Conservation (phyloP, 2,113 vertebrate species). For the Pomatostomus ruficeps region DNA sequence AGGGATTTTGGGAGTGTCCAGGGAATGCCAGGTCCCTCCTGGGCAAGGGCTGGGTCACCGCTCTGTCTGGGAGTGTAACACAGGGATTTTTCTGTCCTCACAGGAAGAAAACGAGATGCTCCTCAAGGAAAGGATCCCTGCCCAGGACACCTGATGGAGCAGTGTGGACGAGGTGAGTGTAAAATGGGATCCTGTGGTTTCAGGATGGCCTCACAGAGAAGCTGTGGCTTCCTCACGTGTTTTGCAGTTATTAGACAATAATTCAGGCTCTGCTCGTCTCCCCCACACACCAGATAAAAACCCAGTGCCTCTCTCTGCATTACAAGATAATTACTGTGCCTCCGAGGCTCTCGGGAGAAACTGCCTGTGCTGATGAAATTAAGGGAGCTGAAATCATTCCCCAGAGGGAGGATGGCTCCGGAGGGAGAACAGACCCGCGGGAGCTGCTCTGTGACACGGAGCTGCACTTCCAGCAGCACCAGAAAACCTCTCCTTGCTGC, state of each 20-base stretch:
- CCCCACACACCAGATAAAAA: not conserved
- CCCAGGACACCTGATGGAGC: not conserved
- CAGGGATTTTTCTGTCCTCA: not conserved
- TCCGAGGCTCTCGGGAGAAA: not conserved
- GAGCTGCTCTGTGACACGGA: not conserved
- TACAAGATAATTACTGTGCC: not conserved
- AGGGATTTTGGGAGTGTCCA: not conserved
- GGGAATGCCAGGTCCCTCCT: not conserved
- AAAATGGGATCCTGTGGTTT: not conserved
- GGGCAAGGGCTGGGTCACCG: not conserved
- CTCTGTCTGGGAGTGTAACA: not conserved
- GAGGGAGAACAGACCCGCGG: not conserved
- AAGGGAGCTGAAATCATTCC: not conserved
- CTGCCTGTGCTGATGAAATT: not conserved
- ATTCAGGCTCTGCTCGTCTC: not conserved
- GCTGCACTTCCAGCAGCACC: not conserved
- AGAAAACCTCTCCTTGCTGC: not conserved
- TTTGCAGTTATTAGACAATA: not conserved
- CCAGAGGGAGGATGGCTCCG: not conserved
- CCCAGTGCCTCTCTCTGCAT: not conserved
- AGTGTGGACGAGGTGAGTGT: conserved; percentile 6
- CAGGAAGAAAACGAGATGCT: not conserved
- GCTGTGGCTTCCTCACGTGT: not conserved
- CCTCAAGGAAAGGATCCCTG: not conserved
- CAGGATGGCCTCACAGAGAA: not conserved